These are phyloP conservation scores for Junonia oenone DNA, from an alignment of 2,888 invertebrate genomes.

Conservation along the genomic window DNA sequence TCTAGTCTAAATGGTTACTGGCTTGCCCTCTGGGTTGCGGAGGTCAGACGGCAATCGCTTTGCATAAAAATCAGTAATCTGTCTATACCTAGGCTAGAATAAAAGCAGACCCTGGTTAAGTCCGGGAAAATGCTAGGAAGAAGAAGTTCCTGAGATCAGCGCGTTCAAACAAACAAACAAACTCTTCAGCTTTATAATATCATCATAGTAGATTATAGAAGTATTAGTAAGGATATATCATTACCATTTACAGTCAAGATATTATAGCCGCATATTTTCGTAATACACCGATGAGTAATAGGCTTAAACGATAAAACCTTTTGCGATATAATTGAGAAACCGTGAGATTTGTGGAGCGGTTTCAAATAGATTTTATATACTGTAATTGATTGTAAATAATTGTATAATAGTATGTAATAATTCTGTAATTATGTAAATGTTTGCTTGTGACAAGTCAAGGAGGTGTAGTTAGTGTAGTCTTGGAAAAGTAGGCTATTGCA, in stretches of 20 bases:
- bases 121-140: too few species aligned
- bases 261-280: neutral
- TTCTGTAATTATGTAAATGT: neutral
- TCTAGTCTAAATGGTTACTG: too few species aligned
- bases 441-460: neutral
- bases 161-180: too few species aligned
- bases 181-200: too few species aligned
- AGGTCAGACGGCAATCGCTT: too few species aligned
- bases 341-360: neutral
- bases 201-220: neutral
- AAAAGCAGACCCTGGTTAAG: too few species aligned
- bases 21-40: too few species aligned
- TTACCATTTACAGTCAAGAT: neutral
- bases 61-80: too few species aligned
- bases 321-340: neutral
- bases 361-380: neutral
- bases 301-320: constrained; percentile 6
- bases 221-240: neutral
- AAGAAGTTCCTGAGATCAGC: too few species aligned
- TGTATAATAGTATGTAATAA: neutral
- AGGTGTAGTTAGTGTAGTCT: neutral
- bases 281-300: constrained; percentile 9
- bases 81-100: too few species aligned
- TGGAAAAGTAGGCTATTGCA: too few species aligned
- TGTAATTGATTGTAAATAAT: neutral